Evolutionary conservation across 2,888 invertebrate genomes (phyloP).

Genomic region (Drosophila diplacantha): DNA sequence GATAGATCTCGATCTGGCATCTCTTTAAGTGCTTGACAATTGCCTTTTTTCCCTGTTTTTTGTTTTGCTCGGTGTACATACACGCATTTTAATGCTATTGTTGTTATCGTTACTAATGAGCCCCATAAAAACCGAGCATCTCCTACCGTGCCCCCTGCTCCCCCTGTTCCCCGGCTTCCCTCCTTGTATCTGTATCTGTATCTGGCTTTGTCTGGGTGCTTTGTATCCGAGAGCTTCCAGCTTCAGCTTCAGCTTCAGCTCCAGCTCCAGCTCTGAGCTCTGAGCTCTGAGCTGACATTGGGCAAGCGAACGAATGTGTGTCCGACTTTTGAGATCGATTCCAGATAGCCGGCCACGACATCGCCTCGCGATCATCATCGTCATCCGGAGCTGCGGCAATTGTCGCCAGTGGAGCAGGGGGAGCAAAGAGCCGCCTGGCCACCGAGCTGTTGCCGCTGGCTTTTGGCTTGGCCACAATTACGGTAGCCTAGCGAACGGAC

Average conservation of each 20-base stretch:
- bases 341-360: constrained; percentile 47
- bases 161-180: neutral
- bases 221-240: neutral
- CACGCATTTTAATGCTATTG: constrained; percentile 52
- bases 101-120: constrained; percentile 59
- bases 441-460: constrained; percentile 3
- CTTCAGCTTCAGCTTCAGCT: no score
- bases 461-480: constrained; percentile 22
- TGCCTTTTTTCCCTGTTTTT: neutral
- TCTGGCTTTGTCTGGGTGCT: constrained; percentile 3
- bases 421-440: neutral
- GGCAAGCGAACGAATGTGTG: constrained; percentile 35
- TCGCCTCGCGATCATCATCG: constrained; percentile 23
- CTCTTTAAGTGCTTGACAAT: constrained; percentile 10
- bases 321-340: constrained; percentile 58
- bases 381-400: constrained; percentile 48
- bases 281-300: constrained; percentile 38
- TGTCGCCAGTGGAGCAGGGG: constrained; percentile 48
- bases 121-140: constrained; percentile 45
- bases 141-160: neutral
- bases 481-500: constrained; percentile 31
- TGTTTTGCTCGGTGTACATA: constrained; percentile 21
- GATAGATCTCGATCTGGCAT: neutral
- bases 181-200: constrained; percentile 14
- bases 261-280: neutral